Conservation (phyloP, 2,113 vertebrate genomes). For the Sigmodon hispidus region DNA sequence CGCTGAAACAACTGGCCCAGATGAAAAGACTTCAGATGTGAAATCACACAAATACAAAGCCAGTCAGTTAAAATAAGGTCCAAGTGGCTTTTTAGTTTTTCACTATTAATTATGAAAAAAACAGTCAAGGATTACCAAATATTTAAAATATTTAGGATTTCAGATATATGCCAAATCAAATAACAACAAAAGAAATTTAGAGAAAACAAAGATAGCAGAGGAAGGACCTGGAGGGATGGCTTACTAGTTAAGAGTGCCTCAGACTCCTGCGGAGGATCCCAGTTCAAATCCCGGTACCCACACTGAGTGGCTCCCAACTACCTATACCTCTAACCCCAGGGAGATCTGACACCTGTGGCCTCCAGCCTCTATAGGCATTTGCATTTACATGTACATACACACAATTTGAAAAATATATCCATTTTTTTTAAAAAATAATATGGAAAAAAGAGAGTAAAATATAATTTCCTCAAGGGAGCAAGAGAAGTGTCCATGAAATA, state of each 20-base stretch:
- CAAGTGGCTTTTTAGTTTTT: neutral
- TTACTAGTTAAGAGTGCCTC: neutral
- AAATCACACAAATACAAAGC: constrained; percentile 20
- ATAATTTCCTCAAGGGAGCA: constrained; percentile 28
- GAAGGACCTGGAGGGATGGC: too few species aligned
- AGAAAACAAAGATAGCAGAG: constrained; percentile 6
- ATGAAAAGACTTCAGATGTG: neutral
- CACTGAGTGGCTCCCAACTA: neutral
- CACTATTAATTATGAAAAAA: constrained; percentile 44
- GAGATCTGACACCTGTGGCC: neutral
- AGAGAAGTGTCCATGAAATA: constrained; percentile 42
- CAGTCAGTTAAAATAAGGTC: neutral
- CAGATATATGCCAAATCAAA: neutral
- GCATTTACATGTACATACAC: neutral
- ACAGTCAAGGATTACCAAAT: neutral
- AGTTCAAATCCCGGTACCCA: neutral
- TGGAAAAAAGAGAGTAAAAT: neutral
- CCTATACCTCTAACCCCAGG: neutral
- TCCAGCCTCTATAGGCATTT: neutral
- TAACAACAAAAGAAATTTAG: neutral
- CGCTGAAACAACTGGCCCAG: neutral
- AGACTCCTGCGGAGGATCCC: neutral
- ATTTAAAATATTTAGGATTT: constrained; percentile 33
- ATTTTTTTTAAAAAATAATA: neutral
- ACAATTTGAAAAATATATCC: neutral